Conservation (phyloP, 2,113 vertebrate genomes). For the Phyllopteryx taeniolatus region DNA sequence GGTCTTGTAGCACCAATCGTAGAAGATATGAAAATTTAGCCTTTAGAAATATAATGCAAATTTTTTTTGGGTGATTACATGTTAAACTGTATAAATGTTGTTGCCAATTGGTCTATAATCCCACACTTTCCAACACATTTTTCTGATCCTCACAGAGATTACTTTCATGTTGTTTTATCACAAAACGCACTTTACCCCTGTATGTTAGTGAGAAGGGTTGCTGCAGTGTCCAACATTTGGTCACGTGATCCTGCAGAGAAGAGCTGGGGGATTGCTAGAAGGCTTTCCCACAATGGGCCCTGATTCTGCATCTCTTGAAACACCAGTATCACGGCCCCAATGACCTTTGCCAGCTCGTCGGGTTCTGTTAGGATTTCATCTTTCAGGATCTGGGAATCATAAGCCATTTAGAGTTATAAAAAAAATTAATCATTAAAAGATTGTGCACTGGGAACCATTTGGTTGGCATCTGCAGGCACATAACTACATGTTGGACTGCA, state of each 20-base stretch:
- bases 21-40: too few relatives aligned
- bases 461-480: neutral
- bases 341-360: slow-evolving; percentile 10
- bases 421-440: neutral
- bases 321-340: slow-evolving; percentile 29
- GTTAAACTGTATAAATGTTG: too few relatives aligned
- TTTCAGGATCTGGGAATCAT: slow-evolving; percentile 49
- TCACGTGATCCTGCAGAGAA: slow-evolving; percentile 36
- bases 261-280: slow-evolving; percentile 62
- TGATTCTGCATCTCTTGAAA: slow-evolving; percentile 66
- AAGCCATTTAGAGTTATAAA: neutral
- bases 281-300: slow-evolving; percentile 60
- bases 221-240: slow-evolving; percentile 9
- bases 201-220: slow-evolving; percentile 40
- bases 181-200: slow-evolving; percentile 46
- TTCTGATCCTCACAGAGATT: neutral
- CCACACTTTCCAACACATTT: too few relatives aligned
- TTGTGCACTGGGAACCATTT: neutral
- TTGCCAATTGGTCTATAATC: too few relatives aligned
- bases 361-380: slow-evolving; percentile 54
- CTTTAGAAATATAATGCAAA: too few relatives aligned
- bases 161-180: neutral
- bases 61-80: too few relatives aligned
- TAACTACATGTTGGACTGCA: too few relatives aligned
- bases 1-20: too few relatives aligned